Conservation (phyloP, 1,140 invertebrate genomes). For the Reticulitermes speratus region DNA sequence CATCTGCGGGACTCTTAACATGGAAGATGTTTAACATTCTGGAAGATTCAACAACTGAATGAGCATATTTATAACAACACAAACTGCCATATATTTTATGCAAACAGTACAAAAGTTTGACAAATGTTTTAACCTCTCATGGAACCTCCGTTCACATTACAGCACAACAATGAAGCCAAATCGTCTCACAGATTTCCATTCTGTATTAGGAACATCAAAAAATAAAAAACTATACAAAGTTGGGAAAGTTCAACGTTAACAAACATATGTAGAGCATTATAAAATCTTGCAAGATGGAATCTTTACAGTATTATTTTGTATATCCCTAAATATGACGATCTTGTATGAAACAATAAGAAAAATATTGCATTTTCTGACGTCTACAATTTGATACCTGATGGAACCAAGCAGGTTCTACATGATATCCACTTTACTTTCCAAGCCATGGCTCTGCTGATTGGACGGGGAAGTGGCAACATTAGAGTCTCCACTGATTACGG, state of each 20-base stretch:
- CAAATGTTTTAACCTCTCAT: too few species aligned
- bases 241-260: constrained; percentile 2
- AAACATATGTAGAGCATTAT: constrained; percentile 3
- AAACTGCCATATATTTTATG: not conserved
- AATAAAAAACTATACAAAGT: constrained; percentile 5
- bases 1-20: too few species aligned
- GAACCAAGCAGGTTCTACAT: too few species aligned
- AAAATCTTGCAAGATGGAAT: constrained; percentile 11
- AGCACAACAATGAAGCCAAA: not conserved
- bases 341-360: not conserved
- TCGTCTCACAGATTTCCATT: not conserved
- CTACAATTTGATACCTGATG: not conserved
- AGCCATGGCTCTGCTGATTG: not conserved
- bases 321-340: not conserved
- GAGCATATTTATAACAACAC: constrained; percentile 5
- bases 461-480: not conserved
- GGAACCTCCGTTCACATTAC: too few species aligned
- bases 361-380: constrained; percentile 8
- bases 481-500: not conserved
- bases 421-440: too few species aligned
- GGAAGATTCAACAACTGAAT: constrained; percentile 8
- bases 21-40: not conserved
- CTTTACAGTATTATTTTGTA: not conserved
- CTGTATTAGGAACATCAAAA: constrained; percentile 8
- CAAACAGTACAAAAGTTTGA: too few species aligned